Base-by-base conservation (phyloP, 2,797 vertebrate genomes). In the Malurus splendens region DNA sequence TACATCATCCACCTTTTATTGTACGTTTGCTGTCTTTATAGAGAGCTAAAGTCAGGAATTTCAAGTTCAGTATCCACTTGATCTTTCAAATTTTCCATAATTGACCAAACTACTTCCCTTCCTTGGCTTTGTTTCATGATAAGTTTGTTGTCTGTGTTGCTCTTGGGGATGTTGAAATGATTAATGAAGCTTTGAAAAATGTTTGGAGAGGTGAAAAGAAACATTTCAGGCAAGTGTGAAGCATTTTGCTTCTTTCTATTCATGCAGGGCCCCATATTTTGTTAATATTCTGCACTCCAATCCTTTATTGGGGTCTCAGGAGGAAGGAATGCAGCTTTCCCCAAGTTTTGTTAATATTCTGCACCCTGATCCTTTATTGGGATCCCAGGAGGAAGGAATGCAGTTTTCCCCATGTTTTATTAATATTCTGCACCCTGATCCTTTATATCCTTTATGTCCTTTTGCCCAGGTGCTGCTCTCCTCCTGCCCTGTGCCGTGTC, bases 201-300 rank as follows among this genome's bases (percentile, higher is more conserved):
- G 27, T 70, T 90, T 39, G 33, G 28, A 47, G 73, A 36, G 38
- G 72, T 38, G 54, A 17, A 67, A 73, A 74, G 30, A 67, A 82
- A 17, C 7, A 7, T 56, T 77, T 80, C 6, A 1, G 60, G 38
- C 3, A 5, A 48, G 9, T 8, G 3, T 10, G 61, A 77, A 81
- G 19, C 36, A 4, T 79, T 90, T 85, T 74, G 19, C 74, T 67
- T 39, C 2, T 0, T 39, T 44, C 51, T 18, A 0, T n/a, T 70
- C 4, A 1, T 79, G 38, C 32, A 12, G n/a, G 12, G 12, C 33
- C 14, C 7, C 0, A 1, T 0, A 6, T 73, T 84, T 32, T 3
- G 2, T 32, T 65, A 27, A 18, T 52, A 22, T 42, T 48, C 60
- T 55, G 17, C 47, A 25, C 65, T n/a, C 55, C 14, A 56, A 3